phyloP scores from a whole-genome alignment of 2,113 vertebrate species.

The Paraplagusia blochii region DNA sequence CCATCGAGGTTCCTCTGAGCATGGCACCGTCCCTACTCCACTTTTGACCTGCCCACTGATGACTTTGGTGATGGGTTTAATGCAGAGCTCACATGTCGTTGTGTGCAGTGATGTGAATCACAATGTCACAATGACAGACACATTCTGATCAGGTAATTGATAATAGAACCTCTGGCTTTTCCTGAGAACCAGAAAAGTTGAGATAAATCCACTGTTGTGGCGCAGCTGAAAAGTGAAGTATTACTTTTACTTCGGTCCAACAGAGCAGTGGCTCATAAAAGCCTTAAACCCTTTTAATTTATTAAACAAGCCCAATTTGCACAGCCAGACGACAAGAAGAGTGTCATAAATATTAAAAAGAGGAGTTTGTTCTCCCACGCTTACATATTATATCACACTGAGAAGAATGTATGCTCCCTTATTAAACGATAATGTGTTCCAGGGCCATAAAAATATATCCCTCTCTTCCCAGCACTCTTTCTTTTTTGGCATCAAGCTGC shows the following conservation, averaged over 20 bases:
- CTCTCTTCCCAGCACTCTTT: conserved; percentile 19
- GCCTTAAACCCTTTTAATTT: conserved; percentile 59
- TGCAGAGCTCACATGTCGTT: too few relatives aligned
- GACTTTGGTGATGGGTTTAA: too few relatives aligned
- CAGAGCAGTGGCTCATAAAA: conserved; percentile 42
- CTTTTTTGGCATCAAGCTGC: conserved; percentile 7
- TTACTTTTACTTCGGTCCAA: conserved; percentile 26
- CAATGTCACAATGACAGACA: too few relatives aligned
- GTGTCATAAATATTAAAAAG: conserved; percentile 75
- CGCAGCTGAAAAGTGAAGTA: conserved; percentile 14
- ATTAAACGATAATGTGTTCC: conserved; percentile 77
- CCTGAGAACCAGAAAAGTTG: conserved; percentile 2
- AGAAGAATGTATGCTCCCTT: conserved; percentile 70
- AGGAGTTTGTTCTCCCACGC: conserved; percentile 65
- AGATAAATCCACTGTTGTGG: conserved; percentile 25
- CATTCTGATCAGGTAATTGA: background rate
- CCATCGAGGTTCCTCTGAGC: too few relatives aligned
- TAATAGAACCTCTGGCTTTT: background rate
- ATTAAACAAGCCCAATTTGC: conserved; percentile 62
- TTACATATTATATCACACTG: conserved; percentile 72
- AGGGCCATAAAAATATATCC: conserved; percentile 61
- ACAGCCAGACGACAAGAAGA: conserved; percentile 52
- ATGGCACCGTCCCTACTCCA: too few relatives aligned
- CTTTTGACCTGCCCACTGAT: too few relatives aligned
- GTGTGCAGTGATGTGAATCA: too few relatives aligned